Evolutionary conservation across 2,113 vertebrate genomes (phyloP), one percentile per base, ranked within the genome.

Genomic region (Alligator mississippiensis): DNA sequence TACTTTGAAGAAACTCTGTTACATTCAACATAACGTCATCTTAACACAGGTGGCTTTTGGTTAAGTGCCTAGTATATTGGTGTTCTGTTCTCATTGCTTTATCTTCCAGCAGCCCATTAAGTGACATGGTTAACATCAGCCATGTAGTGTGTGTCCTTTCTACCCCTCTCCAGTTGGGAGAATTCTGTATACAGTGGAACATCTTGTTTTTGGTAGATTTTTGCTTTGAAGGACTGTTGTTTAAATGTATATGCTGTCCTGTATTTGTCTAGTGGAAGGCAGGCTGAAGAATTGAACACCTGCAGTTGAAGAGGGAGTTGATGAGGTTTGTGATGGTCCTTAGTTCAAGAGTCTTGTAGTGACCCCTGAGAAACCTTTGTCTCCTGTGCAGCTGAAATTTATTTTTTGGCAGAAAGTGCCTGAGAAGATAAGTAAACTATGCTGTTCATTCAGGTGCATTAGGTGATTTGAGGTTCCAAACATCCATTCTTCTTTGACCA

Each of bases 101-200:
- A 58, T 5, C 78, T 93, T 54, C 70, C 70, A 74, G 22, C 24
- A 18, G 14, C 24, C 38, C 38, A 74, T 47, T 25, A 72, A 72
- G 70, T 47, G 21, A 47, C 70, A 47, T 15, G 22, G 24, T 24
- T 72, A 72, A 72, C 2, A 2, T 72, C 7, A 47, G 47, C 47
- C 47, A 47, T 47, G 47, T 47, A 47, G 47, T 47, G 8, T 55
- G 9, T 54, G 19, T 38, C 76, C 6, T 66, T 82, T 62, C 21
- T 74, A 17, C 2, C 13, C 60, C 4, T 2, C 59, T 28, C 11
- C 12, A 63, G 70, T 1, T 19, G 47, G 80, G 24, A 74, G 91
- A 74, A 63, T 34, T 24, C 54, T 47, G 61, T 11, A 14, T 3
- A 9, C 28, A 4, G 0, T 0, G 8, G 38, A 6, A 25, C 63